phyloP scores from a whole-genome alignment of 2,113 vertebrate genomes.

The Microtus richardsoni region DNA sequence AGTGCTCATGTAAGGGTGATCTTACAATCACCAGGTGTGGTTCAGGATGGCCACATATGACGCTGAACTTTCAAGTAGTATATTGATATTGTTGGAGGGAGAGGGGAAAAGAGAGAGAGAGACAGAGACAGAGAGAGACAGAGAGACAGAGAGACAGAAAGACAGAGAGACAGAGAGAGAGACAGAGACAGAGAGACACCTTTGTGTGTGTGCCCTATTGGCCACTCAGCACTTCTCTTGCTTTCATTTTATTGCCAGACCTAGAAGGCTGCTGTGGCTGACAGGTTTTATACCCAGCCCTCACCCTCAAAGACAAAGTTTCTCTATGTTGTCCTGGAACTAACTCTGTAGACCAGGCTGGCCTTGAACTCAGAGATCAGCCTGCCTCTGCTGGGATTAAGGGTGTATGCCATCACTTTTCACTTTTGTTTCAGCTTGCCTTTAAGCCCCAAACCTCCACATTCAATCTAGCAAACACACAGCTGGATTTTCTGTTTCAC shows the following conservation, averaged over 20 bases:
- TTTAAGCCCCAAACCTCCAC: background rate
- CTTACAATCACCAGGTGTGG: accelerated
- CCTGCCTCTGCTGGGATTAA: background rate
- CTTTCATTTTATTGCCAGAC: background rate
- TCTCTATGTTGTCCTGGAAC: background rate
- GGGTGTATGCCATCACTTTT: background rate
- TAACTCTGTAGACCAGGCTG: background rate
- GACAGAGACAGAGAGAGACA: no score
- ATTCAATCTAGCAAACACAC: accelerated
- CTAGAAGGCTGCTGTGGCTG: background rate
- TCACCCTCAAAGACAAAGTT: background rate
- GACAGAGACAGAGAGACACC: background rate
- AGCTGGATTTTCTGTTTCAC: background rate
- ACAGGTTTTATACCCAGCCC: background rate
- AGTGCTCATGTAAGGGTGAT: background rate
- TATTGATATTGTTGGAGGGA: background rate
- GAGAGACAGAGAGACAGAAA: background rate
- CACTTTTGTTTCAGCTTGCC: background rate
- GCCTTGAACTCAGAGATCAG: background rate
- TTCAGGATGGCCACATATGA: background rate
- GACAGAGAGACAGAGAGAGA: background rate
- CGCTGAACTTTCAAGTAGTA: background rate
- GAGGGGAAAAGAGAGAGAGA: no score
- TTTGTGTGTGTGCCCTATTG: no score
- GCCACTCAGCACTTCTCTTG: background rate